Evolutionary conservation across 2,113 vertebrate species (phyloP), one percentile per base, ranked within the genome.

Genomic region (Epinephelus lanceolatus): DNA sequence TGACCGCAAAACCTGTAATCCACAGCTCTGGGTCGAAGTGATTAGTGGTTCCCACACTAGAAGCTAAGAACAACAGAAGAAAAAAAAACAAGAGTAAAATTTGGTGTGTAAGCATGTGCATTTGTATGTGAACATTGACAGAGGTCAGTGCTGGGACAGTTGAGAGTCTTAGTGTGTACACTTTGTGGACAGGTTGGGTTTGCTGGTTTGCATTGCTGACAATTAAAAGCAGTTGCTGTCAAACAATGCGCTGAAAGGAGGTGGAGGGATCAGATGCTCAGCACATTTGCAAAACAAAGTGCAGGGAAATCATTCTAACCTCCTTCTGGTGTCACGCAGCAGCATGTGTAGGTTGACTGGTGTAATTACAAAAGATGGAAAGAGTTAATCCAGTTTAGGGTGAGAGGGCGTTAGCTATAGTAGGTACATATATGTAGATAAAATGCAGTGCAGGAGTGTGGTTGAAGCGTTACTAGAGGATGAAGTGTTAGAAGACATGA

Each of bases 241-340:
- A 68, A 71, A 88, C 77, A 78, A 73, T 69, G 62, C n/a, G 70
- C 53, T 74, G 56, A 77, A 85, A 83, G 63, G 51, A 23, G 40
- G 69, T 63, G 55, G 85, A 56, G 30, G n/a, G 51, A 60, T n/a
- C 52, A 25, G 53, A 69, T 33, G 33, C 5, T 13, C 4, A 6
- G 30, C 19, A 51, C 60, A 90, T 92, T 87, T 92, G 90, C 83
- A 88, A 89, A 88, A 80, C 81, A 90, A 91, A 91, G 27, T 60
- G 40, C 45, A 89, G 76, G 86, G 76, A 91, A 93, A 87, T 89
- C 23, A 53, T 37, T n/a, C 56, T 59, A 15, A 40, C 45, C 17
- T 27, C 76, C 61, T 57, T 45, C 65, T 47, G 21, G 21, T 77
- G 49, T 76, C 63, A 73, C 27, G 25, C 23, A 30, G 67, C 60